These are phyloP conservation scores for Platycheirus albimanus DNA, from an alignment of 2,888 invertebrate genomes.

Conservation along the genomic window DNA sequence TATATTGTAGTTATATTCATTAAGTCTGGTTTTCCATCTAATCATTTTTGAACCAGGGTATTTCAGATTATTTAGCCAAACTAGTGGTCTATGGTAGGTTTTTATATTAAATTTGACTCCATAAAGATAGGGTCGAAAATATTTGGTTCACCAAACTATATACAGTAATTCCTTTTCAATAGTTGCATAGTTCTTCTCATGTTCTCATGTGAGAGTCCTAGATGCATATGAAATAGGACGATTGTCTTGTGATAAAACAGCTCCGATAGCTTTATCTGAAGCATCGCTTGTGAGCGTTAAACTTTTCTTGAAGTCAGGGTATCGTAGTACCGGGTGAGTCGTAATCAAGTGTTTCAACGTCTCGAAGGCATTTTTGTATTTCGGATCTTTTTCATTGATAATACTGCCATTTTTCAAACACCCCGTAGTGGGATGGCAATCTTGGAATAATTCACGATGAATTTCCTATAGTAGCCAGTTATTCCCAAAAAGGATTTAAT, in stretches of 20 bases:
- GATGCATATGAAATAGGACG: not conserved
- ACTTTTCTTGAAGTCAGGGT: not conserved
- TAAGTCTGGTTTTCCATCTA: not conserved
- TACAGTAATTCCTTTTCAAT: not conserved
- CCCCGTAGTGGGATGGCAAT: not conserved
- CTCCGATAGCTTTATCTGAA: slow-evolving; percentile 21
- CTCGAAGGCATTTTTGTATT: slow-evolving; percentile 11
- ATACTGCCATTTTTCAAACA: not conserved
- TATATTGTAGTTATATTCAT: not conserved
- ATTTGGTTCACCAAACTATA: not conserved
- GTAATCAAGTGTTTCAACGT: slow-evolving; percentile 8
- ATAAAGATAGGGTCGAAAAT: slow-evolving; percentile 4
- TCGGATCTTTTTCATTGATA: not conserved
- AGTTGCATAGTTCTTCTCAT: slow-evolving; percentile 19
- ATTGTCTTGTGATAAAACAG: not conserved
- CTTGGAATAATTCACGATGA: not conserved
- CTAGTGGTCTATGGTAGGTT: not conserved
- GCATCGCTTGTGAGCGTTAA: slow-evolving; percentile 17
- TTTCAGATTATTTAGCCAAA: no score
- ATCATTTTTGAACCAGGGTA: slow-evolving; percentile 15
- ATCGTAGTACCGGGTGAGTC: slow-evolving; percentile 4
- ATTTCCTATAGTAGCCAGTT: not conserved
- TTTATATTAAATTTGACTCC: not conserved
- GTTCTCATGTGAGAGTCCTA: slow-evolving; percentile 8
- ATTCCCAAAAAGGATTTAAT: not conserved